Conservation (phyloP, 2,113 vertebrate species). For the Ictidomys tridecemlineatus region DNA sequence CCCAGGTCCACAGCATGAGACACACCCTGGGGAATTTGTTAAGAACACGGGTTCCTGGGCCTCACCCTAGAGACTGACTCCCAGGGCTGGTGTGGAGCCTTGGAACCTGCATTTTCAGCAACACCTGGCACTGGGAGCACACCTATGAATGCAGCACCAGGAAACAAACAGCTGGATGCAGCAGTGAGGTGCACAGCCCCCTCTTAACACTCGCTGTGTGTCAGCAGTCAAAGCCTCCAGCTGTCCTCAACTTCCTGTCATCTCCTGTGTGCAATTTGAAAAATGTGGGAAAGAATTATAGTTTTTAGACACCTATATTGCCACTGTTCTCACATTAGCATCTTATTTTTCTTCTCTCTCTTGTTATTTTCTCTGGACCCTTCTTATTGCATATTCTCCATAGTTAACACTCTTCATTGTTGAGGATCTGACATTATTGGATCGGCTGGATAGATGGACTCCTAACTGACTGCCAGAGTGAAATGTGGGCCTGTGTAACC, state of each 20-base stretch:
- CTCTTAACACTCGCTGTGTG: neutral
- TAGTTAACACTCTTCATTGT: neutral
- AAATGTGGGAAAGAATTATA: neutral
- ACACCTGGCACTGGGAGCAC: neutral
- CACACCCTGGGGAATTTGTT: neutral
- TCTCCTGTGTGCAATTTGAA: neutral
- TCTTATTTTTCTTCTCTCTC: neutral
- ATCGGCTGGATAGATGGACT: neutral
- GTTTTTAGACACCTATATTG: no score
- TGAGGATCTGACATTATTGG: neutral
- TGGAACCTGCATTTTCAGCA: neutral
- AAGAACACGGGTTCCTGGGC: neutral
- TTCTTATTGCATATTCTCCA: neutral
- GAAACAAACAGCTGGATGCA: neutral
- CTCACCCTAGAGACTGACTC: rapidly evolving
- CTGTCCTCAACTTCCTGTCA: neutral
- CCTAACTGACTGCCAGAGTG: rapidly evolving
- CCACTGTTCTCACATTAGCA: neutral
- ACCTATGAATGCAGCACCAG: neutral
- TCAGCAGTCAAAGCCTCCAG: neutral
- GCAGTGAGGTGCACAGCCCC: neutral
- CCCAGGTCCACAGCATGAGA: neutral
- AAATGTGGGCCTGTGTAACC: neutral
- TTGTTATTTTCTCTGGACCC: neutral
- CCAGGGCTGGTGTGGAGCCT: no score